Evolutionary conservation across 2,888 invertebrate species (phyloP).

Genomic region (Catocala nupta): DNA sequence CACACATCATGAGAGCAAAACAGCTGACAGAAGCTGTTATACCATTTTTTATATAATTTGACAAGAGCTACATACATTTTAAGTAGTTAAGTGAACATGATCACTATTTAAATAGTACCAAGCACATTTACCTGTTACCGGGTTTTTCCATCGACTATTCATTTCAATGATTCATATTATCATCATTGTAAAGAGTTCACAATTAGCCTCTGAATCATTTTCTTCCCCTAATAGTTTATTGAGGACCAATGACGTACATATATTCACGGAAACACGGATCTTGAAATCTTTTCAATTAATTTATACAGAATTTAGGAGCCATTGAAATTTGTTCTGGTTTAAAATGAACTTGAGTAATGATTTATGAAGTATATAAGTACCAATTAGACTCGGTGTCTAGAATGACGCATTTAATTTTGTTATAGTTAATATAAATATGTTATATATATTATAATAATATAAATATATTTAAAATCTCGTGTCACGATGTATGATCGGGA

Average conservation of each 20-base stretch:
- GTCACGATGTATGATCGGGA: too few species aligned
- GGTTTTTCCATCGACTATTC: conserved; percentile 60
- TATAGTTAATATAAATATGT: too few species aligned
- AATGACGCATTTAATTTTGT: background rate
- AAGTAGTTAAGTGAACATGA: background rate
- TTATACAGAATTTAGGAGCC: conserved; percentile 26
- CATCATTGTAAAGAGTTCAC: conserved; percentile 53
- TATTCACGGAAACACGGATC: conserved; percentile 56
- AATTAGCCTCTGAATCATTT: conserved; percentile 64
- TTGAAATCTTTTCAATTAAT: conserved; percentile 30
- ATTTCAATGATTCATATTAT: conserved; percentile 63
- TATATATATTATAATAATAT: too few species aligned
- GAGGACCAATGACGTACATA: conserved; percentile 60
- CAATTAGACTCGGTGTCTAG: conserved; percentile 2
- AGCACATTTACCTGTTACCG: conserved; percentile 42
- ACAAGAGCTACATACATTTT: too few species aligned
- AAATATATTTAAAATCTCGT: too few species aligned
- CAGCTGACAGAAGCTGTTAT: too few species aligned
- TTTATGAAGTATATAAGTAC: conserved; percentile 20
- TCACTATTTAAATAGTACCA: background rate
- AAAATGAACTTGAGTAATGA: conserved; percentile 21
- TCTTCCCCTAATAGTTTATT: conserved; percentile 54
- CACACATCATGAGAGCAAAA: too few species aligned
- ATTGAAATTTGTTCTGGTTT: conserved; percentile 35
- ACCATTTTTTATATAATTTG: too few species aligned